Evolutionary conservation across 2,113 vertebrate genomes (phyloP).

Genomic region (Rhabdornis inornatus): DNA sequence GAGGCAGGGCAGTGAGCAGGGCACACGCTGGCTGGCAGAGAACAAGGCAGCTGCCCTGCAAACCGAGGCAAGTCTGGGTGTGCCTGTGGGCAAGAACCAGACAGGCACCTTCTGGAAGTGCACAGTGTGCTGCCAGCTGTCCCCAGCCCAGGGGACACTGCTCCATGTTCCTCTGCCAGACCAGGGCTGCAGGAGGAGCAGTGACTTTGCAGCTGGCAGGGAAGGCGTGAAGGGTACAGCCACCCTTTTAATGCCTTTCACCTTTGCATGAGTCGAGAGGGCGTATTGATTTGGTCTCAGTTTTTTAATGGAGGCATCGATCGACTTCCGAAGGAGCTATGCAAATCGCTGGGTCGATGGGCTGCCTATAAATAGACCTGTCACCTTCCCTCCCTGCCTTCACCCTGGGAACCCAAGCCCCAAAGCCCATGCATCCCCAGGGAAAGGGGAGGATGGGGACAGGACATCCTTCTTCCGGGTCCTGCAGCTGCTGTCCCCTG

Average conservation of each 20-base stretch:
- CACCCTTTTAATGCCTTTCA: slow-evolving; percentile 66
- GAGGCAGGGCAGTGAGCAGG: not conserved
- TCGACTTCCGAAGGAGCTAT: slow-evolving; percentile 78
- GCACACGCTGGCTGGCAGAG: accelerated
- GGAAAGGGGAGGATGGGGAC: not conserved
- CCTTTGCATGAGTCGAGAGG: slow-evolving; percentile 71
- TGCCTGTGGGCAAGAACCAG: not conserved
- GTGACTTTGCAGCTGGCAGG: slow-evolving; percentile 77
- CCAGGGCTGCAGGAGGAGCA: slow-evolving; percentile 30
- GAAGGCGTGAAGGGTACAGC: slow-evolving; percentile 46
- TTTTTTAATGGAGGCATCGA: slow-evolving; percentile 83
- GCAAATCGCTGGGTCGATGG: slow-evolving; percentile 76
- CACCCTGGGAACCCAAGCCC: slow-evolving; percentile 25
- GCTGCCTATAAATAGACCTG: slow-evolving; percentile 66
- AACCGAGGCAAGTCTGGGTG: not conserved
- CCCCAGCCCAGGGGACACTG: not conserved
- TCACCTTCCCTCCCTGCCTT: slow-evolving; percentile 56
- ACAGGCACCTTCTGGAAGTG: not conserved
- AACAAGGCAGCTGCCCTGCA: not conserved
- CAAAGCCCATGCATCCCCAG: not conserved
- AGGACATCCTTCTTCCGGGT: not conserved
- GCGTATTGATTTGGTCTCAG: slow-evolving; percentile 81
- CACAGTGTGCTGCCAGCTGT: not conserved
- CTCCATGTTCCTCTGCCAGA: accelerated
- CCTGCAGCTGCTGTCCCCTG: slow-evolving; percentile 3